These are phyloP conservation scores for Selene dorsalis DNA, from an alignment of 2,797 vertebrate species.

Conservation along the genomic window DNA sequence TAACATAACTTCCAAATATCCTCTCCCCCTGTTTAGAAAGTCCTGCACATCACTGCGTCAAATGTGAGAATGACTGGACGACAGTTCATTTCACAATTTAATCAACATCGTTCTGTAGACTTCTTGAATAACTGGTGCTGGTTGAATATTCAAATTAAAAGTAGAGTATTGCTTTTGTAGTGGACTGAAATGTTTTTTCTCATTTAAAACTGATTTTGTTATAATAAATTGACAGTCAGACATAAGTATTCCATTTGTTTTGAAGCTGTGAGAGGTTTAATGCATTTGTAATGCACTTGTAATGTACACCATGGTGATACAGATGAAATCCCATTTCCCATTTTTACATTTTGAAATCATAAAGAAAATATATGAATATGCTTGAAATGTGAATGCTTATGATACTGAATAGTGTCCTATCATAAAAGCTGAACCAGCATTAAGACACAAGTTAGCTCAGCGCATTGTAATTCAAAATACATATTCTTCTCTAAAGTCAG, in stretches of 20 bases:
- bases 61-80: constrained; percentile 14
- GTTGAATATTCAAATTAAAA: constrained; percentile 14
- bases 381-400: background rate
- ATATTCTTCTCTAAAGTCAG: constrained; percentile 24
- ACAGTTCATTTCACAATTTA: constrained; percentile 11
- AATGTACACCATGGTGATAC: background rate
- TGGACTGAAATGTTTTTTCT: background rate
- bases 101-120: constrained; percentile 12
- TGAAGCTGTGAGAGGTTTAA: constrained; percentile 2
- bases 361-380: constrained; percentile 13
- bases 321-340: background rate
- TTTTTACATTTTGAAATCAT: background rate
- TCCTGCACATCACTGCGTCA: background rate
- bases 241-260: constrained; percentile 18
- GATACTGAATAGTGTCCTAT: background rate
- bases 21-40: background rate
- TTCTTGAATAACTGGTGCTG: constrained; percentile 1
- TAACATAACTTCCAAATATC: background rate
- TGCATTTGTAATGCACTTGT: constrained; percentile 24
- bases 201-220: background rate
- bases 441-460: background rate
- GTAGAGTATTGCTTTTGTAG: background rate
- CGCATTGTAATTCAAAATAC: constrained; percentile 7
- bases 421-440: constrained; percentile 11
- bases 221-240: background rate